Base-by-base conservation (phyloP, 2,888 invertebrate species). In the Andricus quercusramuli region DNA sequence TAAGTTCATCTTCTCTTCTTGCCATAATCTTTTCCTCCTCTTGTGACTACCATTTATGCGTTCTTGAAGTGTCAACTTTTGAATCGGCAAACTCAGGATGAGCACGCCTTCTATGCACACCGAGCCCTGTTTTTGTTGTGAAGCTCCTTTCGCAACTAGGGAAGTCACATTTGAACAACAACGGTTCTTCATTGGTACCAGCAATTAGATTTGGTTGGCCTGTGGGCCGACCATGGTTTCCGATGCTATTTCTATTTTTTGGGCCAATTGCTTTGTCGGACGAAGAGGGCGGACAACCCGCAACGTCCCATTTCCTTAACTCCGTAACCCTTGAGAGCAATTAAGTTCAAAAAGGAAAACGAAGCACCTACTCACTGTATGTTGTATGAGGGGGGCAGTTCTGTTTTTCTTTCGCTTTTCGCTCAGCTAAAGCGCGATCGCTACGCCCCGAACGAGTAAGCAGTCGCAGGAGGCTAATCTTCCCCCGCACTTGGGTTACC, bases 11-110 rank as follows among this genome's bases (percentile, higher is more conserved):
- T 29, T 76, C 66, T 1, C 65, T 70, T 29, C 65, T 15, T 0
- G 68, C 77, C 32, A 81, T 17, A 1, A 82, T 32, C 4, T 3
- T 9, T 1, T 9, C 6, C 15, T 82, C 79, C 13, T 82, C 78
- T 0, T 25, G 66, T 2, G 65, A 22, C 79, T 79, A 82, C 1
- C 44, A 25, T 11, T 3, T 25, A n/a, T 51, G 13, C 2, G 15
- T 3, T 51, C 8, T 51, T 1, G 2, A 2, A 2, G 51, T 20
- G 20, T 51, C 15, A 1, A 51, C n/a, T 15, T 1, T 1, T 8
- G 8, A 20, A 8, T 51, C 51, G 0, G 51, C 51, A n/a, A n/a
- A 51, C 8, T 51, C 29, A 8, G 22, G 68, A 25, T 44, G 17
- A 25, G 15, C 29, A 15, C 20, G 20, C 1, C 66, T 37, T 17